Evolutionary conservation across 2,888 invertebrate species (phyloP).

Genomic region (Idaea biselata): DNA sequence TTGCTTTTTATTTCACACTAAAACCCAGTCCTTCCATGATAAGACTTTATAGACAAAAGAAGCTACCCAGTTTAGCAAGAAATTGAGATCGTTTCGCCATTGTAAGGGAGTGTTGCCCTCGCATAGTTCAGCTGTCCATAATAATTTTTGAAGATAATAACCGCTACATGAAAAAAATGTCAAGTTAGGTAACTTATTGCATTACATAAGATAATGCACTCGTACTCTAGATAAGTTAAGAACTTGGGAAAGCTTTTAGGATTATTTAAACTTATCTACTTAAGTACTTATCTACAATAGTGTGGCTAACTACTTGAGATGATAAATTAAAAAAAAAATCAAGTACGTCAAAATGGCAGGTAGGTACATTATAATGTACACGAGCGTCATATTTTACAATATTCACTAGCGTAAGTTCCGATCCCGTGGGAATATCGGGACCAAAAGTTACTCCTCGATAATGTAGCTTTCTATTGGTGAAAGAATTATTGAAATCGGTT

Average conservation of each 20-base stretch:
- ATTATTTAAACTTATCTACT: not conserved
- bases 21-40: slow-evolving; percentile 25
- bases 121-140: slow-evolving; percentile 4
- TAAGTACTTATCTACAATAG: not conserved
- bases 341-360: too few species aligned
- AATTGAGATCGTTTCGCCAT: slow-evolving; percentile 20
- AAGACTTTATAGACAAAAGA: slow-evolving; percentile 28
- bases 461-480: too few species aligned
- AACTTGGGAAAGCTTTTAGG: not conserved
- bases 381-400: too few species aligned
- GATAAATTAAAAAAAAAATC: not conserved
- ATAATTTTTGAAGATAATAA: not conserved
- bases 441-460: too few species aligned
- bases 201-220: not conserved
- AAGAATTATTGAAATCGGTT: too few species aligned
- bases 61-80: slow-evolving; percentile 18
- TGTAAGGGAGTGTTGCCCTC: slow-evolving; percentile 14
- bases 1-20: slow-evolving; percentile 26
- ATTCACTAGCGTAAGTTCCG: too few species aligned
- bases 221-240: not conserved
- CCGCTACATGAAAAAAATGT: not conserved
- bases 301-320: not conserved
- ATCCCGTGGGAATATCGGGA: too few species aligned
- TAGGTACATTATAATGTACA: too few species aligned
- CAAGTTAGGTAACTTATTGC: not conserved